A percentile compares a stretch with the other conserved stretches of the same genome.
phyloP scores from a whole-genome alignment of 1,140 invertebrate genomes.

The Listronotus oregonensis region DNA sequence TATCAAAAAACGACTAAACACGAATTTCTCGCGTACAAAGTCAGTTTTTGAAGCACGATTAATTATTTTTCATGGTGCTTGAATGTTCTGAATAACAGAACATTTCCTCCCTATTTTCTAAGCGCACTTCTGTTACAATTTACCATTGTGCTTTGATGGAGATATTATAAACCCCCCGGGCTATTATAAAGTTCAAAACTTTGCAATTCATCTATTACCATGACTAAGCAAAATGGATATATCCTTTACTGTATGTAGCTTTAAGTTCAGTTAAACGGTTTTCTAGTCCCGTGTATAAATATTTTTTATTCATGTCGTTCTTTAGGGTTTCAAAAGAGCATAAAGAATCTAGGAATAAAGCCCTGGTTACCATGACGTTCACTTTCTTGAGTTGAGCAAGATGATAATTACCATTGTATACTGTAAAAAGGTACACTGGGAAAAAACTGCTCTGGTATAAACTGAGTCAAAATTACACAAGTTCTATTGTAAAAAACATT shows the following conservation, averaged over 20 bases:
- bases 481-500: no score
- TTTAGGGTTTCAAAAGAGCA: neutral
- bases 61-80: conserved; percentile 53
- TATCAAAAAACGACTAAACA: conserved; percentile 41
- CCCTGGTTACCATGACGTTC: neutral
- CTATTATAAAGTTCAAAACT: conserved; percentile 41
- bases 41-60: conserved; percentile 51
- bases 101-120: conserved; percentile 47
- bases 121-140: conserved; percentile 40
- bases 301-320: neutral
- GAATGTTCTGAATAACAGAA: conserved; percentile 46
- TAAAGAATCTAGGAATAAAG: neutral
- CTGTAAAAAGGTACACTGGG: no score
- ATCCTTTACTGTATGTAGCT: conserved; percentile 3
- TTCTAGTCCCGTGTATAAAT: neutral
- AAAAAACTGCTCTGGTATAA: no score
- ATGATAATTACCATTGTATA: no score
- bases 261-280: conserved; percentile 34
- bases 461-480: no score
- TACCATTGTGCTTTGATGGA: conserved; percentile 42
- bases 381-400: neutral
- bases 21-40: conserved; percentile 43
- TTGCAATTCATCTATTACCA: conserved; percentile 34
- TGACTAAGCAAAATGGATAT: conserved; percentile 37
- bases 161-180: conserved; percentile 46